Evolutionary conservation across 2,113 vertebrate genomes (phyloP), one percentile per base, ranked within the genome.

Genomic region (Nettapus auritus): DNA sequence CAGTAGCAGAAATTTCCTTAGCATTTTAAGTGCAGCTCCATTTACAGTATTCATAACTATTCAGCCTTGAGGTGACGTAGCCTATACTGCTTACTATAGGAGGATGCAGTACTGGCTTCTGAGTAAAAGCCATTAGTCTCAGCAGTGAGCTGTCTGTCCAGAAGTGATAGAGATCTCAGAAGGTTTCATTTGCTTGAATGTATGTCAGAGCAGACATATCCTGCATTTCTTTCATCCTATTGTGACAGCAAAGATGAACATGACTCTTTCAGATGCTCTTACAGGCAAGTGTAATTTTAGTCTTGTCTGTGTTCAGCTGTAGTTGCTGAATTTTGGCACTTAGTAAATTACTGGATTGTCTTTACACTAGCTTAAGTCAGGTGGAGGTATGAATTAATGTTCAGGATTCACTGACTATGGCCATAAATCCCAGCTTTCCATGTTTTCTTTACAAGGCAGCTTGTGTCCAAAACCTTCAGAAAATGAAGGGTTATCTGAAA

Each of bases 161-260:
- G 79, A 29, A 71, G 33, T 31, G 33, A 23, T 26, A 53, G 75
- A 25, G 36, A 36, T 80, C 59, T 56, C 60, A 1, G 13, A 52
- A 73, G 59, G 11, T 55, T 87, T 59, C 59, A 33, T 16, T 2
- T 9, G 46, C 82, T 7, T 36, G 62, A 6, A 34, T 71, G 15
- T 55, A 9, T 70, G 62, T 52, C 44, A 36, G 55, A 56, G 57
- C 76, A 74, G 69, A 22, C 13, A 0, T 5, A 5, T 11, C 36
- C 21, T 79, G 17, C 8, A 0, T 17, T 73, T 59, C 34, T 87
- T 9, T 55, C 3, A 3, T 17, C 34, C 67, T 0, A 0, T 82
- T 64, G 34, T 40, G 26, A 7, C 59, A 50, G 81, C 67, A 31
- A 1, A 67, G 36, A 34, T 50, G 67, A 79, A 4, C 11, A 1